Base-by-base conservation (phyloP, 2,113 vertebrate species). In the Sinocyclocheilus maitianheensis region DNA sequence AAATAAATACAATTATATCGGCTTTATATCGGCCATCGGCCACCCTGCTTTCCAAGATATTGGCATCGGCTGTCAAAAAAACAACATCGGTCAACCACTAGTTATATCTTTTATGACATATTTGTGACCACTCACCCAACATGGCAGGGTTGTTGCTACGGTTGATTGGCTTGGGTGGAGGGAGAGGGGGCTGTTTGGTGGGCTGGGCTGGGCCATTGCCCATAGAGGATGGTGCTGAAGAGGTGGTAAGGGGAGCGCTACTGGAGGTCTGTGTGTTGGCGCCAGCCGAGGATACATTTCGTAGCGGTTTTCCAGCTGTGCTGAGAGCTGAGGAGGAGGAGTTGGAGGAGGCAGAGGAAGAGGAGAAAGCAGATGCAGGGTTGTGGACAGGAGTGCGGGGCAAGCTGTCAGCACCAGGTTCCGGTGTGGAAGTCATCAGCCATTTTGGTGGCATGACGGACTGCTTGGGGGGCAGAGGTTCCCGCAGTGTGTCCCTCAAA, bases 111-210 rank as follows among this genome's bases (percentile, higher is more conserved):
- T 34, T 34, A 34, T 34, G 30, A 34, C 77, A 63, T 60, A 30
- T 74, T 84, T 40, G 81, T 43, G 18, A 84, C 37, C 72, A 94
- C 97, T 96, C 90, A 99, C 98, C 97, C 89, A 98, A 92, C 71
- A 98, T 91, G 67, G 92, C 72, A 0, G 97, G 92, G 84, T 94
- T 98, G 94, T 95, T 96, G n/a, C 94, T 95, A 90, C 98, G 96
- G 92, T 97, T 98, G 89, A 95, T 40, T 0, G 98, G 98, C 87
- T 99, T 99, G 89, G 98, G 98, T 30, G 97, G 98, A 67, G 98
- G 98, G 46, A 96, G 0, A 0, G 98, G 98, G 1, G 98, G 97
- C 88, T 98, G 98, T 91, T 98, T 99, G 92, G 93, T 87, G 85
- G 90, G 91, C 86, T 94, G 94, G 10, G 88, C 69, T 48, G 84